Evolutionary conservation across 2,888 invertebrate genomes (phyloP).

Genomic region (Ditula angustiorana): DNA sequence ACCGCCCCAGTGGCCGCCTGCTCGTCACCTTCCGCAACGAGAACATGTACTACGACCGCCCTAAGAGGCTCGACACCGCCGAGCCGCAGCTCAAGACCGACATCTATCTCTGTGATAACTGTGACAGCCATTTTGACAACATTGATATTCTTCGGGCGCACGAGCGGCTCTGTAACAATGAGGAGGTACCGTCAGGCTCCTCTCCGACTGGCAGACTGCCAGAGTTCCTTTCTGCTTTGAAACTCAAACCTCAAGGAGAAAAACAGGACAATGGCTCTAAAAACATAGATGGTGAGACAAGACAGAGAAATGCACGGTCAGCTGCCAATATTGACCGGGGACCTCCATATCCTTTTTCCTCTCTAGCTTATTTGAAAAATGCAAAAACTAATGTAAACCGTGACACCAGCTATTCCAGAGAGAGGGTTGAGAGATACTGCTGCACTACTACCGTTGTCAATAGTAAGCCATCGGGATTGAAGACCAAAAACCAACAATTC

Average conservation of each 20-base stretch:
- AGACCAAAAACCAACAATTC: slow-evolving; percentile 71
- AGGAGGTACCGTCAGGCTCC: slow-evolving; percentile 54
- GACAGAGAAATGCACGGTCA: slow-evolving; percentile 66
- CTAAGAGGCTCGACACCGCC: slow-evolving; percentile 62
- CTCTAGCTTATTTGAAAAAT: slow-evolving; percentile 74
- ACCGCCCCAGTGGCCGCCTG: slow-evolving; percentile 87
- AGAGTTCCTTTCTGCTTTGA: slow-evolving; percentile 74
- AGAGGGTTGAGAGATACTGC: slow-evolving; percentile 78
- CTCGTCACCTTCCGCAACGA: slow-evolving; percentile 91
- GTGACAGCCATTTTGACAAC: slow-evolving; percentile 89
- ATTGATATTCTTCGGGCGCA: slow-evolving; percentile 69
- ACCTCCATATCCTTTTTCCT: slow-evolving; percentile 80
- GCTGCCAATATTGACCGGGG: slow-evolving; percentile 71
- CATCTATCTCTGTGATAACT: slow-evolving; percentile 91
- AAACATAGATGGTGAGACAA: slow-evolving; percentile 51
- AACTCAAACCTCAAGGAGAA: slow-evolving; percentile 60
- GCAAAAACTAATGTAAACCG: slow-evolving; percentile 65
- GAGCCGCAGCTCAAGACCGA: slow-evolving; percentile 86
- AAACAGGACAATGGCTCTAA: slow-evolving; percentile 42
- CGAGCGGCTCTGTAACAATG: slow-evolving; percentile 79
- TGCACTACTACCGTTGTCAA: slow-evolving; percentile 60
- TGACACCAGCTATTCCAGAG: slow-evolving; percentile 68
- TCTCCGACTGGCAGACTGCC: slow-evolving; percentile 61
- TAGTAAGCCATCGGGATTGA: slow-evolving; percentile 68
- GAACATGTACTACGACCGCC: slow-evolving; percentile 86